A percentile compares a stretch with the other conserved stretches of the same genome.
Evolutionary conservation across 2,888 invertebrate genomes (phyloP).

Genomic region (Zhuqinia jingwanae): DNA sequence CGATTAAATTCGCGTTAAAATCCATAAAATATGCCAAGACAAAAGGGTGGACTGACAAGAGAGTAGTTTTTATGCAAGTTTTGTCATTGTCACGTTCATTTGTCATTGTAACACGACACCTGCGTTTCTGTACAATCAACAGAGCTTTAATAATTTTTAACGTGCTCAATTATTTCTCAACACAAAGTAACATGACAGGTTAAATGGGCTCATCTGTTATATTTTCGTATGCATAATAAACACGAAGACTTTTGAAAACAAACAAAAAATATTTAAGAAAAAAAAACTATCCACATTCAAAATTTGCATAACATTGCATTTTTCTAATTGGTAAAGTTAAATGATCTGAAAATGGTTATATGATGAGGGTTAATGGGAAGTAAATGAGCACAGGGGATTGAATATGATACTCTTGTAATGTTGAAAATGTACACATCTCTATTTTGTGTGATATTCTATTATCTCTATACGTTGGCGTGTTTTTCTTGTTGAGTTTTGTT

Average conservation of each 20-base stretch:
- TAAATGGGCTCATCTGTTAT: slow-evolving; percentile 43
- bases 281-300: too few relatives aligned
- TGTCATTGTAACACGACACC: slow-evolving; percentile 26
- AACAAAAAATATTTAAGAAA: neutral
- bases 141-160: neutral
- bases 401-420: neutral
- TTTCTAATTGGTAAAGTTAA: slow-evolving; percentile 37
- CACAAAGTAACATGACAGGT: slow-evolving; percentile 15
- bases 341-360: slow-evolving; percentile 47
- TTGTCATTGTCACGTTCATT: slow-evolving; percentile 10
- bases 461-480: too few relatives aligned
- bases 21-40: slow-evolving; percentile 34
- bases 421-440: neutral
- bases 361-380: slow-evolving; percentile 42
- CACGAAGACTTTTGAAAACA: too few relatives aligned
- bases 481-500: too few relatives aligned
- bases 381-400: slow-evolving; percentile 20
- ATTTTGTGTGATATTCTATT: too few relatives aligned
- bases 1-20: slow-evolving; percentile 45
- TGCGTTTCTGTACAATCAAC: neutral
- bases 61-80: neutral
- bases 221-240: neutral
- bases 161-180: neutral
- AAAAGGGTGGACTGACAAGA: neutral
- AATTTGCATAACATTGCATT: slow-evolving; percentile 29